Evolutionary conservation across 2,888 invertebrate genomes (phyloP), one percentile per base, ranked within the genome.

Genomic region (Sinotaia quadrata): DNA sequence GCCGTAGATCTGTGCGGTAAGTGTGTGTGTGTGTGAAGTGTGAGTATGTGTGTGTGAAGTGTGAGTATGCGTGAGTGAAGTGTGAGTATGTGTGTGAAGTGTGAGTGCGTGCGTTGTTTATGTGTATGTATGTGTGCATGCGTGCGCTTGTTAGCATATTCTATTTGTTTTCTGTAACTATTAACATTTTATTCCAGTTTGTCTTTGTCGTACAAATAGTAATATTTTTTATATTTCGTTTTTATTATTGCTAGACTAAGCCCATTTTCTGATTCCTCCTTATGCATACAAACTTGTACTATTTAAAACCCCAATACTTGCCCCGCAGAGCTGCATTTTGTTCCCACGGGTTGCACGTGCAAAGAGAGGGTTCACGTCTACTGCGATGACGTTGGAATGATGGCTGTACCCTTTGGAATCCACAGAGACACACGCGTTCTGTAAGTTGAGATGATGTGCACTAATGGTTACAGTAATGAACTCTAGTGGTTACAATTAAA

Each of bases 331-430:
- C n/a, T n/a, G n/a, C n/a, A n/a, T 12, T n/a, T 27, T 29, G 18
- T 71, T 15, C 71, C 71, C 2, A 18, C 51, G 21, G 49, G 29
- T 21, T 71, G 71, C 41, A 29, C 21, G 47, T 71, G 71, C 37
- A 71, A 71, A 24, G 65, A 52, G 7, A 49, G 41, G 15, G 68
- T 54, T 4, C 44, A 37, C 15, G 52, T 65, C 47, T 68, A 63
- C 31, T 71, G 71, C 49, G 59, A 36, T 15, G 60, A 68, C 18
- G 47, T 44, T 12, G 33, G 37, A 1, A 41, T 71, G n/a, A 52
- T 52, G 5, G 52, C 44, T 4, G 59, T 71, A n/a, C 68, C 71
- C 4, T 44, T 54, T 5, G 60, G 54, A 21, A 68, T 68, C n/a
- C 68, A 68, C 12, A 49, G 27, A 33, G 41, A 59, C 12, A 34